Base-by-base conservation (phyloP, 1,140 invertebrate genomes). In the Cyclargus thomasi region DNA sequence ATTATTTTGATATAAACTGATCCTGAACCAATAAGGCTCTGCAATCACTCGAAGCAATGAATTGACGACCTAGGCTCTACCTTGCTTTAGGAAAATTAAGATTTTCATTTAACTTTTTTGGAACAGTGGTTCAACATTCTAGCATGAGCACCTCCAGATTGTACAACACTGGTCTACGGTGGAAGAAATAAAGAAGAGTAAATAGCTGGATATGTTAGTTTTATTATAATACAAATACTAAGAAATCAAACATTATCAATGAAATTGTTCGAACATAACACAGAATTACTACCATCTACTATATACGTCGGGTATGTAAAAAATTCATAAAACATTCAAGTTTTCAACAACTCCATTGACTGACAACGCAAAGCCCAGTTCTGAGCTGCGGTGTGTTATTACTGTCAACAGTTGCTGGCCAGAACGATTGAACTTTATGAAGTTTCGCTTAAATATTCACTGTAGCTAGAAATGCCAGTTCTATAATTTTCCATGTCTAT, bases 281-380 rank as follows among this genome's bases (percentile, higher is more conserved):
- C 18, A 17, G n/a, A 55, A 55, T 17, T 55, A 17, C 8, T 18
- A n/a, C 16, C 53, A 16, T 6, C 53, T n/a, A 29, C 23, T 29
- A 3, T 6, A 29, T 29, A 29, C 23, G 29, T 6, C 29, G 29
- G 29, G 29, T 5, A 29, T 7, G 29, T 55, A 55, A 55, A 55
- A 17, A 18, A 55, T 55, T 55, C 53, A 55, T 17, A 6, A 18
- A 29, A 29, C 29, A 7, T 29, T 29, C 29, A n/a, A n/a, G n/a
- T 17, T 55, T 55, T 55, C 53, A 55, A 55, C 53, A 17, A 55
- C n/a, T 55, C 18, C 53, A 55, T 17, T 55, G 53, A 55, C 18
- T 55, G 53, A 55, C 53, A 55, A 55, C 16, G 53, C 18, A 55
- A 55, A 55, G 53, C 53, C 53, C 53, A 17, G 53, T 17, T 16